Conservation (phyloP, 2,888 invertebrate genomes). For the Quadroppia sp. region DNA sequence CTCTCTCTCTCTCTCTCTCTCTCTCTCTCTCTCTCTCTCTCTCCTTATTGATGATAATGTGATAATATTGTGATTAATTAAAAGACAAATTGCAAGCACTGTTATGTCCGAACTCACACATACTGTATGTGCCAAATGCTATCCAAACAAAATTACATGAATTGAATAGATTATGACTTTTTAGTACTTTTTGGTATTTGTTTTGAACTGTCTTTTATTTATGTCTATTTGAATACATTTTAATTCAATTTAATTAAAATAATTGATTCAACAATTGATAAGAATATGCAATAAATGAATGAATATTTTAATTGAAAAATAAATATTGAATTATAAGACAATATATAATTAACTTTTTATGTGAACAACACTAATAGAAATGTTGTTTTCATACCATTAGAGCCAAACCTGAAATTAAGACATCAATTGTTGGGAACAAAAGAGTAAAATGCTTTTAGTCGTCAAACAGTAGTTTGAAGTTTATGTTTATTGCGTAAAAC, state of each 20-base stretch:
- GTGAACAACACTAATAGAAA: not conserved
- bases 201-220: constrained; percentile 7
- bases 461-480: not conserved
- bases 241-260: constrained; percentile 8
- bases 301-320: not conserved
- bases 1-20: constrained; percentile 17
- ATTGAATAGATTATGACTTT: not conserved
- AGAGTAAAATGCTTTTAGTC: constrained; percentile 13
- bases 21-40: constrained; percentile 19
- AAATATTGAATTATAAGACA: not conserved
- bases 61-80: constrained; percentile 26
- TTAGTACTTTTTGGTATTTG: not conserved
- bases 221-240: constrained; percentile 10
- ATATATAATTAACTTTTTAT: too few species aligned
- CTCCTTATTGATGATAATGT: constrained; percentile 9
- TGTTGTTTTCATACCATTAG: not conserved
- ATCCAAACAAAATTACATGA: not conserved
- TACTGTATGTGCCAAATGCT: constrained; percentile 2
- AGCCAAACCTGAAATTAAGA: not conserved
- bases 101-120: too few species aligned
- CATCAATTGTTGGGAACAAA: not conserved
- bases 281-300: not conserved
- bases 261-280: not conserved
- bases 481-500: constrained; percentile 10
- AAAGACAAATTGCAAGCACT: constrained; percentile 14